Evolutionary conservation across 2,888 invertebrate species (phyloP), one percentile per base, ranked within the genome.

Genomic region (Archips xylosteana): DNA sequence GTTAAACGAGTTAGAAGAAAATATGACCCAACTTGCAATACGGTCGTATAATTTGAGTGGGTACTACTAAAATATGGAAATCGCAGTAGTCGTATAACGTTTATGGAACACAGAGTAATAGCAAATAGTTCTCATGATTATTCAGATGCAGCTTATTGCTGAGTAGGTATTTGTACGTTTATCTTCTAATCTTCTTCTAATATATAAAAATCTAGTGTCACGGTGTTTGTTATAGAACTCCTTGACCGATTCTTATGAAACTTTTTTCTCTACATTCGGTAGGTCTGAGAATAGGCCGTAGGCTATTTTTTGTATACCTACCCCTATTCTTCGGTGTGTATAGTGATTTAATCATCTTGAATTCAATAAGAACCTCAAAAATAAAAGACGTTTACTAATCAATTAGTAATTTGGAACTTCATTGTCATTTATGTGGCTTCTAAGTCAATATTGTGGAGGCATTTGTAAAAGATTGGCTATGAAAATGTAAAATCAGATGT

Each of bases 21-120:
- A 57, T 57, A 32, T 57, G 57, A 32, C 57, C 10, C 57, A 57
- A 57, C 57, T 57, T 32, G 57, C 57, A 57, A 57, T 57, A 32
- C 3, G 57, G 57, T 57, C 57, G 57, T 32, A 12, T 32, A 32
- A 15, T 54, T 54, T 15, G 51, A 57, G 32, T 32, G 57, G 57
- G 2, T 57, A 32, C 32, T n/a, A 32, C 9, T 57, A 57, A 57
- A 57, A 54, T 54, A 54, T 54, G 54, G 9, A 15, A 54, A 54
- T 54, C 13, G 54, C 15, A 15, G 15, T n/a, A 51, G 51, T 51
- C 51, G 51, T 5, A 51, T 51, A 51, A 51, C n/a, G n/a, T 51
- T 49, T n/a, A 51, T 51, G 51, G 51, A 15, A 51, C 51, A 6
- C 51, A 51, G n/a, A n/a, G 51, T 51, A 39, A 39, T 39, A 39